A percentile compares a stretch with the other conserved stretches of the same genome.
Evolutionary conservation across 2,797 vertebrate genomes (phyloP).

Genomic region (Echeneis naucrates): DNA sequence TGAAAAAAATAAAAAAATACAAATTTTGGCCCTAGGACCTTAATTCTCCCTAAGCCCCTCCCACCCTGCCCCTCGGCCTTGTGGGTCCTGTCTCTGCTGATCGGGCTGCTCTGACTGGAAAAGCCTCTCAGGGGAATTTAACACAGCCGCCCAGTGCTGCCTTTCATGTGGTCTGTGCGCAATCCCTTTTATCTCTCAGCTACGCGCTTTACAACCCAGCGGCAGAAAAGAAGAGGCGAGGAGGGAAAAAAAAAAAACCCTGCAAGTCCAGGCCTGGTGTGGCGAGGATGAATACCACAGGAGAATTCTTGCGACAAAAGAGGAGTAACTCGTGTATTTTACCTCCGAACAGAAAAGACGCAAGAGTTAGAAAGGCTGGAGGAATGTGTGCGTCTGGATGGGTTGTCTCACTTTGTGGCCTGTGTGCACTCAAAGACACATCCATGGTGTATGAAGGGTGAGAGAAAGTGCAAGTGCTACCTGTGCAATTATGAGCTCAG

Average conservation of each 20-base stretch:
- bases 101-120: conserved; percentile 79
- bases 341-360: conserved; percentile 46
- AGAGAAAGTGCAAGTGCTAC: conserved; percentile 73
- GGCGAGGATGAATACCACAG: conserved; percentile 75
- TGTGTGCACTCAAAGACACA: conserved; percentile 44
- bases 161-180: conserved; percentile 84
- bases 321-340: conserved; percentile 56
- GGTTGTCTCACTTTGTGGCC: too few relatives aligned
- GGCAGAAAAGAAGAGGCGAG: conserved; percentile 64
- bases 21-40: conserved; percentile 64
- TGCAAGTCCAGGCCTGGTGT: conserved; percentile 81
- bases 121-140: conserved; percentile 84
- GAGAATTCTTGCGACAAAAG: conserved; percentile 81
- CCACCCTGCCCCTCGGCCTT: conserved; percentile 77
- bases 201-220: conserved; percentile 76
- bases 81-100: conserved; percentile 74
- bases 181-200: conserved; percentile 83
- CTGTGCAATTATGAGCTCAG: conserved; percentile 77
- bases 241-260: conserved; percentile 26
- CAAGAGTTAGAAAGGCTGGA: conserved; percentile 30
- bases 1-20: too few relatives aligned
- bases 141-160: conserved; percentile 75
- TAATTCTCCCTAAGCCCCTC: conserved; percentile 66
- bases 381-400: conserved; percentile 16
- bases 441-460: conserved; percentile 54